Evolutionary conservation across 2,888 invertebrate genomes (phyloP), one percentile per base, ranked within the genome.

Genomic region (Eueremaeus valkanovi): DNA sequence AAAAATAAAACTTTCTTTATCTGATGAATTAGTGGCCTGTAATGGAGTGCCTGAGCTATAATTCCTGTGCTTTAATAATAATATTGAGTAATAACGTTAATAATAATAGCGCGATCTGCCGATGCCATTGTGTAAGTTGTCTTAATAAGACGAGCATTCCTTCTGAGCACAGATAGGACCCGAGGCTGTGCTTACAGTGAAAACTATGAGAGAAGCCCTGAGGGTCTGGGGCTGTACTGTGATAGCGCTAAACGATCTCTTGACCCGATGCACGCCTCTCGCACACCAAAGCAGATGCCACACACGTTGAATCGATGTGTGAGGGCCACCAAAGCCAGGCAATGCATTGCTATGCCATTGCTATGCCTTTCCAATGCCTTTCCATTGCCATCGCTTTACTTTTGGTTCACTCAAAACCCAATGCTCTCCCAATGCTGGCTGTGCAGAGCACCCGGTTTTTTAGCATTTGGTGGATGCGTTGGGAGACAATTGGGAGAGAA

Each of bases 241-340:
- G 68, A 68, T 68, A 68, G 68, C 68, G 68, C 68, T 68, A 68
- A 68, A 68, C 68, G 68, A 68, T 68, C 68, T 68, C 68, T 68
- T 68, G 68, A 68, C 68, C 68, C 68, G 42, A 70, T 70, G 70
- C 70, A 45, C 70, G 42, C 45, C 70, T 70, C 24, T 45, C 29
- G 42, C 68, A 68, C 42, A 70, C 70, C 42, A 45, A 11, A 70
- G 70, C 70, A 42, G 70, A 70, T 70, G 70, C 70, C 70, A 70
- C 70, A 70, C 70, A 70, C 70, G 70, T 45, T 21, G 70, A 42
- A 27, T 70, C 70, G 45, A 70, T 70, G 70, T 70, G 70, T 70
- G 70, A 18, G n/a, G 70, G 70, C 70, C 70, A 42, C 13, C 45
- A 61, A 24, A 31, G 16, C 42, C n/a, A n/a, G n/a, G n/a, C n/a